Base-by-base conservation (phyloP, 2,797 vertebrate genomes). In the Ciconia nigra region DNA sequence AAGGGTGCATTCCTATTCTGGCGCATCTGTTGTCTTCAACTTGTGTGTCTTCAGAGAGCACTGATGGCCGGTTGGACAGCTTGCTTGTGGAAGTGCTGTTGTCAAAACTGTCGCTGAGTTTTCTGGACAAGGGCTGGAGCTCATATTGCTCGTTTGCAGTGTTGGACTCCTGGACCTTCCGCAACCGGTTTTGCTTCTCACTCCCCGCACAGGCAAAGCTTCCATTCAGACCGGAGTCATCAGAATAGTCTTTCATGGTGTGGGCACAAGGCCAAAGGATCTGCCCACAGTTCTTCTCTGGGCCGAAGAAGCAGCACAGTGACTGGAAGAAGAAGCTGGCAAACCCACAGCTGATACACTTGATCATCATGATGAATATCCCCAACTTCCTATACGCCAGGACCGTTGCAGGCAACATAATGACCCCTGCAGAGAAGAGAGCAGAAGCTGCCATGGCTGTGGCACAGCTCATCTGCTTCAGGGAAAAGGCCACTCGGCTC, bases 61-160 rank as follows among this genome's bases (percentile, higher is more conserved):
- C 98, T 2, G 99, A 99, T 29, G 99, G 99, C 49, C 99, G 98
- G 97, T 99, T 99, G 95, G 99, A 99, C 92, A 99, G 98, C 97
- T 99, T 99, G 96, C 99, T 99, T 63, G 99, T 99, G 95, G 99
- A 99, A 26, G 99, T 99, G 98, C 99, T 99, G 97, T 99, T 99
- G 96, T 99, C 99, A 89, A 99, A 99, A 96, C 99, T 99, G 98
- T 99, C 99, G 2, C 99, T 99, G 80, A 99, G 98, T 83, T 99
- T 99, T 87, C 99, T 98, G 35, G 99, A 99, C 95, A 99, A 82
- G 28, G 99, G 99, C 97, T 99, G 99, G 67, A 99, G 98, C 98
- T 99, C 99, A 0, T 99, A 99, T 73, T 99, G 99, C 96, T 99
- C 99, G 0, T 98, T 98, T 76, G 98, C 98, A 29, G 95, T 98